phyloP scores from a whole-genome alignment of 2,888 invertebrate species.

The Cecidostiba fungosa region DNA sequence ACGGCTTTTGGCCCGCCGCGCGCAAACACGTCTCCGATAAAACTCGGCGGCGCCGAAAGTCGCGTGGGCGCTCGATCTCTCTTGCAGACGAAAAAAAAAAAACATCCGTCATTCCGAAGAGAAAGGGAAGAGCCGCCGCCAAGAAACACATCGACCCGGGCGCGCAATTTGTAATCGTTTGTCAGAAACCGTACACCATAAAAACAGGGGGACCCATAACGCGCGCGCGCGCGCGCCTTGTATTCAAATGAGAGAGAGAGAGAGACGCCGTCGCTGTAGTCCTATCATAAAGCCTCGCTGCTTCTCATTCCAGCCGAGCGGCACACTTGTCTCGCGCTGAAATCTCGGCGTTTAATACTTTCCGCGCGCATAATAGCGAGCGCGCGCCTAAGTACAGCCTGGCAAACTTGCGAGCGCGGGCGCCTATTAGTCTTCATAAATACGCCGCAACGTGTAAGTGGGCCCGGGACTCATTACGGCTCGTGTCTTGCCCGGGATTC shows the following conservation, averaged over 20 bases:
- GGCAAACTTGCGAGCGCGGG: constrained; percentile 43
- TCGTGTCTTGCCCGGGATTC: constrained; percentile 11
- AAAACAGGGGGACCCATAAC: constrained; percentile 68
- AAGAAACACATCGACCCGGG: not conserved
- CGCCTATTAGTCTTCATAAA: constrained; percentile 57
- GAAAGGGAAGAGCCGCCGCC: not conserved
- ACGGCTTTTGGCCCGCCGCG: not conserved
- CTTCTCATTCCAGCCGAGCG: constrained; percentile 2
- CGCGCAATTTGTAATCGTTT: constrained; percentile 79
- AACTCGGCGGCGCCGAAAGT: constrained; percentile 4
- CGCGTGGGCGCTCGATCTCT: constrained; percentile 51
- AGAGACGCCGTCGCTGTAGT: constrained; percentile 10
- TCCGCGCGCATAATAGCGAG: constrained; percentile 5
- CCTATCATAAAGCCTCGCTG: constrained; percentile 24
- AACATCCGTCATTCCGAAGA: constrained; percentile 57
- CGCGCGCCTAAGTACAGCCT: constrained; percentile 46
- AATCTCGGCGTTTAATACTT: constrained; percentile 30
- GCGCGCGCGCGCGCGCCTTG: constrained; percentile 16
- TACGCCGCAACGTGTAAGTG: constrained; percentile 16
- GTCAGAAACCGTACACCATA: constrained; percentile 76
- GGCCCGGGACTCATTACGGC: constrained; percentile 40
- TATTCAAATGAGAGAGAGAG: constrained; percentile 57
- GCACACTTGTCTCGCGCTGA: constrained; percentile 16
- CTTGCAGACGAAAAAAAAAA: constrained; percentile 47
- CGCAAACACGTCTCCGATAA: not conserved